These are phyloP conservation scores for Bucco capensis DNA, from an alignment of 2,113 vertebrate species.

Conservation along the genomic window DNA sequence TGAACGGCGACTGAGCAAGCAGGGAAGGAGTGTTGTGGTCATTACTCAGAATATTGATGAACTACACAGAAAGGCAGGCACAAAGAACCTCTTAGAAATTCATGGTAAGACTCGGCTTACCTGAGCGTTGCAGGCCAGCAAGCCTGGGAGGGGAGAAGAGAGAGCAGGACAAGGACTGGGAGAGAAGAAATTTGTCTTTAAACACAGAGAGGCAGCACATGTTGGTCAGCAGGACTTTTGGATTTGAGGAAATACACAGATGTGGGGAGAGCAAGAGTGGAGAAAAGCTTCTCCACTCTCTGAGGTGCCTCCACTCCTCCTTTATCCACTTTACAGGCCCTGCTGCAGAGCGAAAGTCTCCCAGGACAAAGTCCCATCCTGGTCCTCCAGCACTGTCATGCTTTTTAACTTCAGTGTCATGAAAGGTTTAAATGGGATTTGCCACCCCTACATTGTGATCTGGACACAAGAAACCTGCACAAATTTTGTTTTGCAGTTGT, in stretches of 20 bases:
- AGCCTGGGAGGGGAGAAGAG: not conserved
- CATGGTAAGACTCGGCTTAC: constrained; percentile 79
- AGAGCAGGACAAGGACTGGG: not conserved
- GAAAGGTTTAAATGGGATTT: not conserved
- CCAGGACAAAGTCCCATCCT: not conserved
- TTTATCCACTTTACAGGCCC: not conserved
- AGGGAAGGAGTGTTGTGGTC: constrained; percentile 84
- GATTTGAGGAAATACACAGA: not conserved
- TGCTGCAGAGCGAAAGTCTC: not conserved
- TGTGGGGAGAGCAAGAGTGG: not conserved
- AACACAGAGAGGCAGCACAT: rapidly evolving
- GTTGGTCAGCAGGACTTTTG: rapidly evolving
- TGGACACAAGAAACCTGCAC: not conserved
- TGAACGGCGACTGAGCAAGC: constrained; percentile 81
- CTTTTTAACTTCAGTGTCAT: not conserved
- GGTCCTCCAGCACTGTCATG: not conserved
- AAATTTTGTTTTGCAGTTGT: not conserved
- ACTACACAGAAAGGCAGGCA: constrained; percentile 89
- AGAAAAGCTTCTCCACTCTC: not conserved
- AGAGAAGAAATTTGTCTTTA: not conserved
- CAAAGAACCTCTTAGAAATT: constrained; percentile 87
- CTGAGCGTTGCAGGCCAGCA: not conserved
- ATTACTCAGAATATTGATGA: constrained; percentile 96
- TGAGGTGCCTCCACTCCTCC: not conserved
- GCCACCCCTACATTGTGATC: rapidly evolving